Percentiles rank a stretch among this genome's conserved stretches.
These are phyloP conservation scores for Xestia xanthographa DNA, from an alignment of 2,888 invertebrate species.

Conservation along the genomic window DNA sequence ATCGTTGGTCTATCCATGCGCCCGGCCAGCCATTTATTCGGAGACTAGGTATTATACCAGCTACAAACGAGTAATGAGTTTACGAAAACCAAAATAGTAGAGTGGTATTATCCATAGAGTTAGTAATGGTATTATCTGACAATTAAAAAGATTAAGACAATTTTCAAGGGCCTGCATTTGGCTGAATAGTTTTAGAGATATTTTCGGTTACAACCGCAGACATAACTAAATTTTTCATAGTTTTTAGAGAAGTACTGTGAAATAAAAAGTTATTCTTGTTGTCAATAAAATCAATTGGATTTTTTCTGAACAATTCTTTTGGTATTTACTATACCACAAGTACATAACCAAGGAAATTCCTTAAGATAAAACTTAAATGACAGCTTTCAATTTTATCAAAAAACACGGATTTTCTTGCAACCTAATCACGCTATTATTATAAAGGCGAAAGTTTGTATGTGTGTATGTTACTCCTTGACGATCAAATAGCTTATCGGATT, in stretches of 20 bases:
- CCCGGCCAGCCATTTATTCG: neutral
- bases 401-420: constrained; percentile 8
- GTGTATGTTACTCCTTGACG: too few relatives aligned
- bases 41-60: neutral
- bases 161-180: neutral
- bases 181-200: too few relatives aligned
- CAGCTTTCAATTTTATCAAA: constrained; percentile 9
- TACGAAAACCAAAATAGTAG: too few relatives aligned
- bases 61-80: neutral
- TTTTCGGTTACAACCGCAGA: too few relatives aligned
- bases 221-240: neutral
- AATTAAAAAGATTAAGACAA: too few relatives aligned
- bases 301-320: neutral
- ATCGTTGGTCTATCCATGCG: neutral
- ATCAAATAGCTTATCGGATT: too few relatives aligned
- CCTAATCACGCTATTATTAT: neutral
- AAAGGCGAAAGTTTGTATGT: too few relatives aligned
- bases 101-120: too few relatives aligned
- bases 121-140: too few relatives aligned
- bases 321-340: neutral
- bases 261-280: neutral
- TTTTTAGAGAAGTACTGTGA: neutral
- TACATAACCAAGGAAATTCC: constrained; percentile 3
- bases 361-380: constrained; percentile 11
- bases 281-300: neutral